Evolutionary conservation across 2,797 vertebrate genomes (phyloP), one percentile per base, ranked within the genome.

Genomic region (Mormyrops attenuatus): DNA sequence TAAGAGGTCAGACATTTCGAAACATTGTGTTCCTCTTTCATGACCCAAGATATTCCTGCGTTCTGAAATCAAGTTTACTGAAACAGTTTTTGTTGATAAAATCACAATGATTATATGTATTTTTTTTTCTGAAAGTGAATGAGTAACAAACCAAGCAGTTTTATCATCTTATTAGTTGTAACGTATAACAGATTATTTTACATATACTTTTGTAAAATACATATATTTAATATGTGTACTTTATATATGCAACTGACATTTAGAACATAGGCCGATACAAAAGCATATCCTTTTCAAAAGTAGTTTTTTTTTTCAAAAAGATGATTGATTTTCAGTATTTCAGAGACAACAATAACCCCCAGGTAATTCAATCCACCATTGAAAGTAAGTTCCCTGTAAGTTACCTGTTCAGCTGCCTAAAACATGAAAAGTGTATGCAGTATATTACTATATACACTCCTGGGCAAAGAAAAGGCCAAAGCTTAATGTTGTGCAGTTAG

Each of bases 1-100:
- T 26, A 69, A 49, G 38, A 66, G 13, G 41, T 88, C 22, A 50
- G 47, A 69, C 87, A 49, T 69, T 60, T 17, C 11, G 87, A 66
- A 88, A 88, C 50, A 3, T 73, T 34, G 17, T 88, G 88, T 88
- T 88, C 63, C 88, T 88, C 44, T 88, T 88, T 50, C 44, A 73
- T 73, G 34, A 30, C 60, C 38, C 66, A 50, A 88, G 26, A 73
- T 44, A 30, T 69, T 88, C 44, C 63, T 34, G 13, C 49, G 73
- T 69, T 88, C 87, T 55, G 22, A 38, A 88, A 73, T 73, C 30
- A 73, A 38, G 66, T 73, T 73, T 34, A 73, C 30, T 73, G 66
- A 73, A 73, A 73, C 9, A 11, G 66, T 73, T 34, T 15, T 73
- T 73, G 66, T 73, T 38, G 13, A 73, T 73, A 5, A 38, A 34